Percentiles rank a stretch among this genome's conserved stretches.
phyloP scores from a whole-genome alignment of 2,888 invertebrate species.

The Leptopilina myrica region DNA sequence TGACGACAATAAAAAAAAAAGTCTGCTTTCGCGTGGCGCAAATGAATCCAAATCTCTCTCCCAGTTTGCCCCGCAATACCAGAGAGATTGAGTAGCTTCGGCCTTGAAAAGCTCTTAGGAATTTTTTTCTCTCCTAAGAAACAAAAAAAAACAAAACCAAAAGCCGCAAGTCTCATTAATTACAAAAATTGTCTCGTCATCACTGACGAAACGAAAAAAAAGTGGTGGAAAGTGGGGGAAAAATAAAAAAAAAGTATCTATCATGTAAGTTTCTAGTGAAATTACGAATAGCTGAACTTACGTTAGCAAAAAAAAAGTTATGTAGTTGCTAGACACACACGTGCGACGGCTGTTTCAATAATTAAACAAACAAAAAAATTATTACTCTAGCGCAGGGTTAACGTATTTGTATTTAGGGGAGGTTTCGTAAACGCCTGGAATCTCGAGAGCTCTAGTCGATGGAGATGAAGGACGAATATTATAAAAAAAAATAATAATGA shows the following conservation, averaged over 20 bases:
- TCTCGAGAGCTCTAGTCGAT: conserved; percentile 50
- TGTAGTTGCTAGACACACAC: conserved; percentile 72
- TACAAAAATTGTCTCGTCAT: conserved; percentile 32
- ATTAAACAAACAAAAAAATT: conserved; percentile 44
- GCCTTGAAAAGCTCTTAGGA: background rate
- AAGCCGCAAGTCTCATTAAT: no score
- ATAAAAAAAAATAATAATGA: background rate
- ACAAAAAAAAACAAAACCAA: no score
- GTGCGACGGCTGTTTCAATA: conserved; percentile 74
- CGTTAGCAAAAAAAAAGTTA: conserved; percentile 68
- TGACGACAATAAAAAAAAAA: conserved; percentile 46
- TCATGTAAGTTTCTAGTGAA: conserved; percentile 72
- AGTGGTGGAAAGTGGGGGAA: conserved; percentile 54
- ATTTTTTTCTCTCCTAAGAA: conserved; percentile 2
- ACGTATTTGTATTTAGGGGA: conserved; percentile 58
- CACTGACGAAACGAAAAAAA: conserved; percentile 38
- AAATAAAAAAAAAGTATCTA: conserved; percentile 62
- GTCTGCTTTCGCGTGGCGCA: conserved; percentile 54
- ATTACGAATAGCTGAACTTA: conserved; percentile 63
- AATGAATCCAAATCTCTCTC: conserved; percentile 45
- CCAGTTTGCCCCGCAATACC: background rate
- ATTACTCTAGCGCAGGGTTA: conserved; percentile 48
- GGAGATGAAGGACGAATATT: conserved; percentile 37
- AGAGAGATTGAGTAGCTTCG: conserved; percentile 20
- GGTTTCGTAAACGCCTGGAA: conserved; percentile 56